phyloP scores from a whole-genome alignment of 2,888 invertebrate species.

The Plagodis dolabraria region DNA sequence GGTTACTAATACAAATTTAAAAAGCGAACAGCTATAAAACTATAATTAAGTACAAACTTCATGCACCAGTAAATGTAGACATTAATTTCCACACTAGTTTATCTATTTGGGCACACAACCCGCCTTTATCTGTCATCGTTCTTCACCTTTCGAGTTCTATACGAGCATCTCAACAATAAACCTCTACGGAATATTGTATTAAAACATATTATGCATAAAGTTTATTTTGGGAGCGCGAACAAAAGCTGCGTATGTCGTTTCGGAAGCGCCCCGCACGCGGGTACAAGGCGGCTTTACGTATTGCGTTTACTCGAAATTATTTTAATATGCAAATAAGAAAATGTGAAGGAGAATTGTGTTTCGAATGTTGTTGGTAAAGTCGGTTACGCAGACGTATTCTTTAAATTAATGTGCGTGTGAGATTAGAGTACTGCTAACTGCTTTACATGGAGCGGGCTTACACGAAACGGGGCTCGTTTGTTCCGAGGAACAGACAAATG shows the following conservation, averaged over 20 bases:
- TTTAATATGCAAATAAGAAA: conserved; percentile 85
- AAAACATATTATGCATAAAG: conserved; percentile 52
- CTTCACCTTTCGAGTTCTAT: conserved; percentile 58
- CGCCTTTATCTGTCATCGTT: conserved; percentile 85
- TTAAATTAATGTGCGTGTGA: conserved; percentile 82
- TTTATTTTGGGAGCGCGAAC: conserved; percentile 51
- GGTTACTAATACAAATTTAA: conserved; percentile 75
- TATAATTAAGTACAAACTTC: conserved; percentile 84
- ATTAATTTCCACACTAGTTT: conserved; percentile 85
- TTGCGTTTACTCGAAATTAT: conserved; percentile 84
- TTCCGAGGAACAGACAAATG: conserved; percentile 82
- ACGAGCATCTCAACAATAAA: conserved; percentile 58
- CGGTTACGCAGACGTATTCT: conserved; percentile 82
- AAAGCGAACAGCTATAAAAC: conserved; percentile 80
- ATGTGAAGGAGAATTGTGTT: conserved; percentile 83
- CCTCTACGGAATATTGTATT: conserved; percentile 50
- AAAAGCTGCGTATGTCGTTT: conserved; percentile 56
- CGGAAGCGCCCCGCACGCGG: conserved; percentile 47
- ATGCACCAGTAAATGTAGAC: conserved; percentile 85
- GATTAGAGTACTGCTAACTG: conserved; percentile 84
- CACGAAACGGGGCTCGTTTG: conserved; percentile 74
- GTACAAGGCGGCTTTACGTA: conserved; percentile 78
- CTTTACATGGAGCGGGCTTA: conserved; percentile 80
- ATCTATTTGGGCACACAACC: conserved; percentile 83
- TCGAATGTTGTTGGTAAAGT: conserved; percentile 77